These are phyloP conservation scores for Gorsachius goisagi DNA, from an alignment of 2,113 vertebrate genomes.

Conservation along the genomic window DNA sequence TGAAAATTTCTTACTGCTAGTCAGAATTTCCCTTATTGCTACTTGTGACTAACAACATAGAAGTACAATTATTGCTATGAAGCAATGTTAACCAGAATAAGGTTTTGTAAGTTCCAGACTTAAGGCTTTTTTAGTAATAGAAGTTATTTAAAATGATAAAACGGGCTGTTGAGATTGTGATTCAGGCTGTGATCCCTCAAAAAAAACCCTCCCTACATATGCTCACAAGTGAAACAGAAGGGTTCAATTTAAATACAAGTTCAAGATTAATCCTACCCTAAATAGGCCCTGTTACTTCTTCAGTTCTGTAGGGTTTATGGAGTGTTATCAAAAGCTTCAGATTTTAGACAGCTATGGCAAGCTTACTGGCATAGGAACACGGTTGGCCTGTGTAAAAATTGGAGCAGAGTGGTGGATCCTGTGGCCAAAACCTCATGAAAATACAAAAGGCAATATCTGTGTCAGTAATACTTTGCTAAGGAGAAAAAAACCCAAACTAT, in stretches of 20 bases:
- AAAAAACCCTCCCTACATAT: not conserved
- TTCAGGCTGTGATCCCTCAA: not conserved
- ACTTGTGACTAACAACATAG: not conserved
- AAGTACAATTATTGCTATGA: not conserved
- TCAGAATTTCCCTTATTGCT: not conserved
- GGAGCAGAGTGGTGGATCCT: not conserved
- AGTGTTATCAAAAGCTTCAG: not conserved
- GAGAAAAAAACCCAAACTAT: not conserved
- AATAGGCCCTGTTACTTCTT: not conserved
- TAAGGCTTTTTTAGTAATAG: not conserved
- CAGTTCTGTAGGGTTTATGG: not conserved
- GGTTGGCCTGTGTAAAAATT: not conserved
- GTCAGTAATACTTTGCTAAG: not conserved
- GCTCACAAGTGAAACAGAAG: not conserved
- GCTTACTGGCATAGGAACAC: not conserved
- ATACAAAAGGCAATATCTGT: not conserved
- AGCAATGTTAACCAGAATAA: not conserved
- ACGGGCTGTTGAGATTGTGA: not conserved
- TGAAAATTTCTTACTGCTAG: not conserved
- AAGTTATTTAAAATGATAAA: not conserved
- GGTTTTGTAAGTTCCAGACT: not conserved
- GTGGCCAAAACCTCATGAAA: not conserved
- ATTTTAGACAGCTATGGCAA: not conserved
- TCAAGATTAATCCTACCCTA: not conserved
- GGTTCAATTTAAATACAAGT: not conserved